Base-by-base conservation (phyloP, 2,888 invertebrate species). In the Saturnia pavonia region DNA sequence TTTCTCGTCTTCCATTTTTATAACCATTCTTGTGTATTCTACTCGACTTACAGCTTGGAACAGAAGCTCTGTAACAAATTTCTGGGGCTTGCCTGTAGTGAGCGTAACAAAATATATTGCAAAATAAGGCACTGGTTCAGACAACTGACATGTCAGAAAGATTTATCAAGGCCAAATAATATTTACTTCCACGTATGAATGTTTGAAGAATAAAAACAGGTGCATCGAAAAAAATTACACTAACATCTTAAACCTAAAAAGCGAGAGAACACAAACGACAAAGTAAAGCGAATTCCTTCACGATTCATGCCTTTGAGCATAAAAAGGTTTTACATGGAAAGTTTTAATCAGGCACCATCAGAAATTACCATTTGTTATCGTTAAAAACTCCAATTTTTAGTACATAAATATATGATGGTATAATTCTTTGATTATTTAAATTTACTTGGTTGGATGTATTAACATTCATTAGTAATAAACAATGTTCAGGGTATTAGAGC, bases 311-410 rank as follows among this genome's bases (percentile, higher is more conserved):
- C 85, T 88, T 88, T 85, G 83, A 85, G 88, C 86, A 87, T 91
- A 90, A 91, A 91, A 90, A 91, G 87, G 88, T 91, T 91, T 91
- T 87, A 91, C 88, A 85, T 87, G 87, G 75, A 90, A 92, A 91
- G 86, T 92, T 92, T 91, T 91, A 91, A 91, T 91, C 91, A 89
- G 90, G 82, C 77, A 74, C 84, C 86, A 90, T 91, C 87, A 84
- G 70, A 77, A 42, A 75, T 65, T 85, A 90, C 88, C 68, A 76
- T 2, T 71, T 72, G 76, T 79, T 77, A 77, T 78, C 85, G 86
- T 85, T 67, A 2, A 3, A 65, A 7, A 65, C 40, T 63, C 57
- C 25, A 57, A 25, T 57, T 22, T 57, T 25, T 25, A 1, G 11
- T 14, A 57, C 22, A 57, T 22, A 57, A 25, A 57, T 25, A 57